These are phyloP conservation scores for Melanotaenia pygmaea DNA, from an alignment of 2,797 vertebrate genomes.

Conservation along the genomic window DNA sequence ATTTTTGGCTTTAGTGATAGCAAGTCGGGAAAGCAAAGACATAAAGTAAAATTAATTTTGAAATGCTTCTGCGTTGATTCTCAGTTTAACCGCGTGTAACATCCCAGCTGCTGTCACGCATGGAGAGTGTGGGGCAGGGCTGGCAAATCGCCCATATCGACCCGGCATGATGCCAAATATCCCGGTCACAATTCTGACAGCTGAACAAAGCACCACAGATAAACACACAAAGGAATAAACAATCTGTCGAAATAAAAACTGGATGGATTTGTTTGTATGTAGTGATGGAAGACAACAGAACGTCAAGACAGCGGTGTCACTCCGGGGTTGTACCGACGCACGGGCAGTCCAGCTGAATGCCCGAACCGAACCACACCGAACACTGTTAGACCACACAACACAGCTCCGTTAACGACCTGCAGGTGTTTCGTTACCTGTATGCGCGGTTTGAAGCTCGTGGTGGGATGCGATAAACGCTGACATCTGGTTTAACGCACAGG, in stretches of 20 bases:
- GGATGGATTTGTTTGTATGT: background rate
- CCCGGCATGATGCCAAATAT: slow-evolving; percentile 26
- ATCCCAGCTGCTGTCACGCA: slow-evolving; percentile 18
- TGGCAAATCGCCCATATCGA: slow-evolving; percentile 39
- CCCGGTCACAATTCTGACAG: slow-evolving; percentile 20
- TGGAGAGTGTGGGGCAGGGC: slow-evolving; percentile 7
- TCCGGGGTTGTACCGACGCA: background rate
- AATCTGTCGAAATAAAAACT: background rate
- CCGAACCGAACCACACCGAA: background rate
- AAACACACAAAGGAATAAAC: background rate
- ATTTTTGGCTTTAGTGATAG: background rate
- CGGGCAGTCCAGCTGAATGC: slow-evolving; percentile 21
- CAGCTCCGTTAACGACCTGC: background rate
- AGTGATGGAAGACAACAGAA: background rate
- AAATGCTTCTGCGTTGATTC: background rate
- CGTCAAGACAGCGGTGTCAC: slow-evolving; percentile 2
- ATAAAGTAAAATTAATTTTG: background rate
- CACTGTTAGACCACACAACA: background rate
- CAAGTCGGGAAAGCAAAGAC: background rate
- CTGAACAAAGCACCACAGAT: background rate
- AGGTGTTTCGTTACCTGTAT: slow-evolving; percentile 86
- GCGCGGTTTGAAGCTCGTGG: slow-evolving; percentile 94
- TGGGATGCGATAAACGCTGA: slow-evolving; percentile 93
- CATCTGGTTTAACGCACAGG: slow-evolving; percentile 92
- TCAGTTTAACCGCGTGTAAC: background rate